Conservation (phyloP, 2,888 invertebrate species). For the Hypselothyrea guttata region DNA sequence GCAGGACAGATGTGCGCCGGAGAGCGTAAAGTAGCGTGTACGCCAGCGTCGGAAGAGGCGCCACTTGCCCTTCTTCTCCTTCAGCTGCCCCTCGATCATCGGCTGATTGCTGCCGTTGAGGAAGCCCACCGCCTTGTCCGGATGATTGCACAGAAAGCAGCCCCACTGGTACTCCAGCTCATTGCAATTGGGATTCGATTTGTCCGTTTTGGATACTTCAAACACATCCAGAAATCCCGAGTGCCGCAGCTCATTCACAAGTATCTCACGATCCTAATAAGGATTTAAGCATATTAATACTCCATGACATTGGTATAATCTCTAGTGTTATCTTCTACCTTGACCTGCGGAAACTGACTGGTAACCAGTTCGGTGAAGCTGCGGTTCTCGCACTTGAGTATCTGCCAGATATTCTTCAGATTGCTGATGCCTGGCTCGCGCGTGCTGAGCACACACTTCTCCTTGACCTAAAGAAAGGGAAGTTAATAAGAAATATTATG, state of each 20-base stretch:
- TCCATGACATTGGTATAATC: no score
- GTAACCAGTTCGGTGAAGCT: conserved; percentile 95
- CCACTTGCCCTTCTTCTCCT: conserved; percentile 96
- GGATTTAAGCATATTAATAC: not conserved
- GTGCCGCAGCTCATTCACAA: conserved; percentile 92
- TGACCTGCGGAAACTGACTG: conserved; percentile 94
- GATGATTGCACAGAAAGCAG: conserved; percentile 96
- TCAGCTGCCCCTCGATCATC: conserved; percentile 94
- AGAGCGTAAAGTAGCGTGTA: conserved; percentile 96
- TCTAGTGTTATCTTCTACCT: conserved; percentile 83
- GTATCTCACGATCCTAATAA: conserved; percentile 91
- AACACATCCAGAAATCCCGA: conserved; percentile 97
- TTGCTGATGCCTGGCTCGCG: conserved; percentile 91
- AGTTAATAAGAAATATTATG: no score
- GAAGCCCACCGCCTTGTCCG: conserved; percentile 93
- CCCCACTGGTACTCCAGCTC: conserved; percentile 87
- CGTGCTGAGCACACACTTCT: conserved; percentile 89
- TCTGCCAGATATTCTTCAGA: conserved; percentile 96
- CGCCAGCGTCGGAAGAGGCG: conserved; percentile 95
- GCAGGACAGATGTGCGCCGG: conserved; percentile 95
- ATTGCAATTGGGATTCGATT: conserved; percentile 82
- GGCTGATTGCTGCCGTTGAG: conserved; percentile 91
- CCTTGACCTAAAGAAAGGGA: conserved; percentile 87
- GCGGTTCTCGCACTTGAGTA: conserved; percentile 94
- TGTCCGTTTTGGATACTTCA: conserved; percentile 86